Percentiles rank a stretch among this genome's conserved stretches.
Conservation (phyloP, 2,113 vertebrate species). For the Brienomyrus longianalis region DNA sequence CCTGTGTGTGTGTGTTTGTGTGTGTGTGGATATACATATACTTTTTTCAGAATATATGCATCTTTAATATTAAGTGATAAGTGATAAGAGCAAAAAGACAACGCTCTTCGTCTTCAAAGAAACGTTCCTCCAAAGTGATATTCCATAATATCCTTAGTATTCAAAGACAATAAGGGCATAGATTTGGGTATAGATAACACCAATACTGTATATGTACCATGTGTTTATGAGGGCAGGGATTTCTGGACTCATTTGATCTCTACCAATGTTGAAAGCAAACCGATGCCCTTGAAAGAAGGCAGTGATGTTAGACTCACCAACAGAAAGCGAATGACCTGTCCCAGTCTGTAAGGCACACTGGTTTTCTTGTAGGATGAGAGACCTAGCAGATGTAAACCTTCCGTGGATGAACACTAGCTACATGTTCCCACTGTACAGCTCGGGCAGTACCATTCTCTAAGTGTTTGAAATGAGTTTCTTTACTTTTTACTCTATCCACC, state of each 20-base stretch:
- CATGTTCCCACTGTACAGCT: background rate
- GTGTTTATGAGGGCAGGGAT: background rate
- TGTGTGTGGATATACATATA: background rate
- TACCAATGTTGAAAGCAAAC: background rate
- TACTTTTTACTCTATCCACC: background rate
- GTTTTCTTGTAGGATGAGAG: background rate
- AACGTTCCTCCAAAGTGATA: background rate
- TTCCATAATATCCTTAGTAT: background rate
- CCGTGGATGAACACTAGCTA: background rate
- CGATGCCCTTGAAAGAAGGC: background rate
- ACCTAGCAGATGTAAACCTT: background rate
- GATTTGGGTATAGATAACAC: background rate
- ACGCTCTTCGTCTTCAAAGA: background rate
- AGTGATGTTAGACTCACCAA: background rate
- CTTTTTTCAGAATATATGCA: background rate
- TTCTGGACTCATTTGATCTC: background rate
- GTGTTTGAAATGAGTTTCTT: background rate
- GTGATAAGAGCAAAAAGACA: background rate
- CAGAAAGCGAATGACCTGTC: background rate
- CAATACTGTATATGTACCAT: background rate
- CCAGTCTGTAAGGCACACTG: background rate
- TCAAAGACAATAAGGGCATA: background rate
- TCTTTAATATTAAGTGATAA: background rate
- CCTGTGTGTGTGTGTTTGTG: background rate
- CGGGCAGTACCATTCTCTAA: background rate